Evolutionary conservation across 2,888 invertebrate species (phyloP).

Genomic region (Caenorhabditis sp.): DNA sequence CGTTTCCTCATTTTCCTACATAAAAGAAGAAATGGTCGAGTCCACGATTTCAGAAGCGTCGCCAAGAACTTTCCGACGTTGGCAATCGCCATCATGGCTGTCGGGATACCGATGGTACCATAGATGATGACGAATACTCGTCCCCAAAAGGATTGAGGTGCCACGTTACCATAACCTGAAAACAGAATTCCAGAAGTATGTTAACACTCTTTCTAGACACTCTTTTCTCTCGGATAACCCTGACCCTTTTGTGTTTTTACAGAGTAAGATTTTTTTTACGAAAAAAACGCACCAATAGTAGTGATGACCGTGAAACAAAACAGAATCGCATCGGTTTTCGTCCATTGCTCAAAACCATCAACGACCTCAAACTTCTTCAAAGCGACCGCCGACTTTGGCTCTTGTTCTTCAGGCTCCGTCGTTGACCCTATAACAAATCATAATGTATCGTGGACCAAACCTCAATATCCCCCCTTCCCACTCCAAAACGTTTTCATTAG

Average conservation of each 20-base stretch:
- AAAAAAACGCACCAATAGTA: slow-evolving; percentile 74
- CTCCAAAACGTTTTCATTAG: slow-evolving; percentile 26
- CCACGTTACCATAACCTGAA: slow-evolving; percentile 82
- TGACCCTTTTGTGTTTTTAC: too few species aligned
- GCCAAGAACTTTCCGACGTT: slow-evolving; percentile 82
- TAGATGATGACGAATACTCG: slow-evolving; percentile 81
- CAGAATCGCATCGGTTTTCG: slow-evolving; percentile 78
- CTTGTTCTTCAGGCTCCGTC: neutral
- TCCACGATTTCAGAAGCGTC: slow-evolving; percentile 75
- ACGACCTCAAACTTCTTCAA: slow-evolving; percentile 59
- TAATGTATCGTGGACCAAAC: slow-evolving; percentile 27
- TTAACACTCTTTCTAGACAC: neutral
- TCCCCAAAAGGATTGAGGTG: slow-evolving; percentile 77
- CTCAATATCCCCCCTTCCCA: slow-evolving; percentile 5
- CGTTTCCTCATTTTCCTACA: slow-evolving; percentile 41
- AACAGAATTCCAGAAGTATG: too few species aligned
- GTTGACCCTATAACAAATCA: slow-evolving; percentile 35
- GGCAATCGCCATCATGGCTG: slow-evolving; percentile 81
- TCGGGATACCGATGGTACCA: slow-evolving; percentile 81
- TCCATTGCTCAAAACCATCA: slow-evolving; percentile 76
- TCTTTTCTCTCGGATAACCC: too few species aligned
- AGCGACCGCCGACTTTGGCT: slow-evolving; percentile 44
- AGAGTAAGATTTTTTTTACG: neutral
- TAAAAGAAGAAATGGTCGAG: slow-evolving; percentile 71
- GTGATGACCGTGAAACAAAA: slow-evolving; percentile 82